Evolutionary conservation across 1,140 invertebrate species (phyloP).

Genomic region (Arion vulgaris): DNA sequence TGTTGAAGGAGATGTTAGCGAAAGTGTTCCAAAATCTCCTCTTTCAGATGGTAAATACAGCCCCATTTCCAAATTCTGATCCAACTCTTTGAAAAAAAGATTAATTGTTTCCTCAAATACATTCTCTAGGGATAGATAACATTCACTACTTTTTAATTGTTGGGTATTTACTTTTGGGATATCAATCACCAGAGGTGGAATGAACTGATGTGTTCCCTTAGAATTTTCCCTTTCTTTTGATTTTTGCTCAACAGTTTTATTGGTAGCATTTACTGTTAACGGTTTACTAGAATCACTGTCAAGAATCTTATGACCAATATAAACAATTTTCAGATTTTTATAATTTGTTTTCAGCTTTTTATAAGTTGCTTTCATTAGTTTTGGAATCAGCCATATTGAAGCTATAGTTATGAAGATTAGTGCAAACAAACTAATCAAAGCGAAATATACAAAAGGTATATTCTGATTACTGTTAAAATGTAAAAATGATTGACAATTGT

Average conservation of each 20-base stretch:
- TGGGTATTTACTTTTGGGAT: background rate
- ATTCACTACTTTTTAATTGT: no score
- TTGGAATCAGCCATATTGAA: background rate
- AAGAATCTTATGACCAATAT: background rate
- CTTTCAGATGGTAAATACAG: background rate
- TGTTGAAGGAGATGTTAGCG: background rate
- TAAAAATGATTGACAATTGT: background rate
- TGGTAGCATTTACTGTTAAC: background rate
- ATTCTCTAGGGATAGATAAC: background rate
- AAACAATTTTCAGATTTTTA: background rate
- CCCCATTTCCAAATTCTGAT: background rate
- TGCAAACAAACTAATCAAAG: background rate
- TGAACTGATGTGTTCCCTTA: background rate
- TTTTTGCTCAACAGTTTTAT: background rate
- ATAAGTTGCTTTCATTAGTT: no score
- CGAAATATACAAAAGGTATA: background rate
- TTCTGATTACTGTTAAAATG: background rate
- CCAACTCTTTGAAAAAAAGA: conserved; percentile 12
- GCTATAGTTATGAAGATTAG: background rate
- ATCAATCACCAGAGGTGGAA: background rate
- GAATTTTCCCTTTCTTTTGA: background rate
- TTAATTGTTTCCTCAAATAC: conserved; percentile 15
- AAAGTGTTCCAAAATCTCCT: background rate
- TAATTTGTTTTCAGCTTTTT: background rate
- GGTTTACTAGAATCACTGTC: background rate